Evolutionary conservation across 2,797 vertebrate species (phyloP).

Genomic region (Sphenodon punctatus): DNA sequence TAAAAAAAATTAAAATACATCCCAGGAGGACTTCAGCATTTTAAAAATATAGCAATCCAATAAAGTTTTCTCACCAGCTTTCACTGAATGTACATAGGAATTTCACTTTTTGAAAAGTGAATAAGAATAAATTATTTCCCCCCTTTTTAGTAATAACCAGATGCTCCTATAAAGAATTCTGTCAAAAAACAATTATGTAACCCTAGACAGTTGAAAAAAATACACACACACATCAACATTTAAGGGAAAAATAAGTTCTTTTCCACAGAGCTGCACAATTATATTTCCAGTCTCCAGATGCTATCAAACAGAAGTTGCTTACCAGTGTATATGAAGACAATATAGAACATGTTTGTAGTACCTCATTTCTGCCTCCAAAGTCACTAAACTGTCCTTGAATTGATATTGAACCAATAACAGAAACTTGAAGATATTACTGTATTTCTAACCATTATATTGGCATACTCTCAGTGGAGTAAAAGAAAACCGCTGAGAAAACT

Average conservation of each 20-base stretch:
- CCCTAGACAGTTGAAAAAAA: neutral
- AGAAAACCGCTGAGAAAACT: neutral
- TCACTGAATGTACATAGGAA: neutral
- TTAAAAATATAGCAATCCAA: neutral
- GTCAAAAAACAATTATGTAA: neutral
- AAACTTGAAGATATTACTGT: neutral
- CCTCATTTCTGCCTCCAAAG: neutral
- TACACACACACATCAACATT: neutral
- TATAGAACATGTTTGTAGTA: neutral
- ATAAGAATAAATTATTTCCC: neutral
- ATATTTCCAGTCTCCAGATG: neutral
- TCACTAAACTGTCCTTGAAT: neutral
- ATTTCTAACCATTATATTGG: neutral
- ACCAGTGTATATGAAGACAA: neutral
- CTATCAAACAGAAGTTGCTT: neutral
- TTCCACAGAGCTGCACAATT: neutral
- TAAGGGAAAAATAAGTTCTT: neutral
- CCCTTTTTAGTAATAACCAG: neutral
- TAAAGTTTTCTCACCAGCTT: neutral
- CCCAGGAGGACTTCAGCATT: neutral
- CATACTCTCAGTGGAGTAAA: neutral
- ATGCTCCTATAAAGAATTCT: neutral
- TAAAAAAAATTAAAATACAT: neutral
- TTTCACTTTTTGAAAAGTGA: neutral
- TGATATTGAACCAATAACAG: neutral